Evolutionary conservation across 2,888 invertebrate species (phyloP), one percentile per base, ranked within the genome.

Genomic region (Drosophila mayaguana): DNA sequence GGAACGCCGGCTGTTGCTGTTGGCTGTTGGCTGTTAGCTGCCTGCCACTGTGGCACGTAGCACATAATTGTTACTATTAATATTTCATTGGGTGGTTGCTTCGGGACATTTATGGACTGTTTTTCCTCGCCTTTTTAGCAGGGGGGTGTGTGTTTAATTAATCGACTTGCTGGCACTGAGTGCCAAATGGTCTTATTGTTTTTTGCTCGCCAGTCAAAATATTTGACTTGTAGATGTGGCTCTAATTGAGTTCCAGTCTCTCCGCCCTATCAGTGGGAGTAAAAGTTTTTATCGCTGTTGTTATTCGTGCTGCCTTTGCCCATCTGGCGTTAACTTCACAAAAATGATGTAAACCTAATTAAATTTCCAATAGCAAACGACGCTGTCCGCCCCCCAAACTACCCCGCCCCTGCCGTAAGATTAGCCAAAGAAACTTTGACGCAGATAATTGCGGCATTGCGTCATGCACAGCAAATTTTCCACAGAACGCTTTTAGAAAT

Each of bases 321-420:
- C 84, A 90, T 89, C 89, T 90, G 84, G 87, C 89, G 61, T 82
- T 59, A 82, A 72, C 69, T 74, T 80, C 70, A 83, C 65, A 78
- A 83, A 80, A 90, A 86, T 90, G 88, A 89, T 90, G 84, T 85
- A 85, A 85, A 90, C 90, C 84, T 90, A 85, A 90, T 85, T 85
- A 90, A 85, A 90, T 85, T 85, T 90, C 87, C 88, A 90, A 85
- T 87, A 85, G 87, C 82, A 81, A 81, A 81, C 48, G 65, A 34
- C 64, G 43, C 43, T 28, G 18, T 51, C 66, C 63, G 63, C 61
- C 56, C 54, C 18, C 42, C 28, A 28, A 28, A 6, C 20, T 53
- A 22, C 53, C 36, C 20, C 53, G 22, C 38, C 22, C 22, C 53
- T 12, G 16, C 16, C 16, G 20, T 57, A 71, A 63, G 88, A 80